Conservation (phyloP, 2,888 invertebrate species). For the Dusona sp. region DNA sequence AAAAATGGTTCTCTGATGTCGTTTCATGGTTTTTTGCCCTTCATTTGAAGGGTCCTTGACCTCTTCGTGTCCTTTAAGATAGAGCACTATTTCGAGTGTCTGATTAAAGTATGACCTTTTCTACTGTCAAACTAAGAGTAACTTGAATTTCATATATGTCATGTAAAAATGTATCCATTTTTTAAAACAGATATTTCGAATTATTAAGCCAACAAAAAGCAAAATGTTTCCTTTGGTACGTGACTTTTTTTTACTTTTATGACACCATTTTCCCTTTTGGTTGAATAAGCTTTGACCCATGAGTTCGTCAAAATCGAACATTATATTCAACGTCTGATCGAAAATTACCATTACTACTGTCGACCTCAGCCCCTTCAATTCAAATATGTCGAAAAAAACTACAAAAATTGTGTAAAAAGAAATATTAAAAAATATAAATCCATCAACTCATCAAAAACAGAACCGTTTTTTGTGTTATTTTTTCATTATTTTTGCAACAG, state of each 20-base stretch:
- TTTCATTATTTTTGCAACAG: neutral
- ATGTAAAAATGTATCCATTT: too few relatives aligned
- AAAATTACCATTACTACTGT: constrained; percentile 3
- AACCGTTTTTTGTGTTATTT: too few relatives aligned
- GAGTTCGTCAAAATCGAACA: neutral
- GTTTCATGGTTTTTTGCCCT: neutral
- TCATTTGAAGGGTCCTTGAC: neutral
- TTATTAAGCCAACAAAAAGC: too few relatives aligned
- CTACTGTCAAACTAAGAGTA: neutral
- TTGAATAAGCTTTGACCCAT: too few relatives aligned
- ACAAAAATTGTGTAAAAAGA: neutral
- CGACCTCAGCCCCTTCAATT: neutral
- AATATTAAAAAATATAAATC: neutral
- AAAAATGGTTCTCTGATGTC: neutral
- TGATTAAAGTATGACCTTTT: neutral
- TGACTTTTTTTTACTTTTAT: too few relatives aligned
- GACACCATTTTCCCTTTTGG: too few relatives aligned
- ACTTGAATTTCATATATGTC: too few relatives aligned
- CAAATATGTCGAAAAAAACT: neutral
- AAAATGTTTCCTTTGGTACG: too few relatives aligned
- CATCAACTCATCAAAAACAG: neutral
- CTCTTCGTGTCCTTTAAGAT: neutral
- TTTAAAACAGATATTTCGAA: too few relatives aligned
- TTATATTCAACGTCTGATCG: neutral
- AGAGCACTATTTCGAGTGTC: neutral